A percentile compares a stretch with the other conserved stretches of the same genome.
These are phyloP conservation scores for Pseudomugil tenellus DNA, from an alignment of 2,797 vertebrate species.

Conservation along the genomic window DNA sequence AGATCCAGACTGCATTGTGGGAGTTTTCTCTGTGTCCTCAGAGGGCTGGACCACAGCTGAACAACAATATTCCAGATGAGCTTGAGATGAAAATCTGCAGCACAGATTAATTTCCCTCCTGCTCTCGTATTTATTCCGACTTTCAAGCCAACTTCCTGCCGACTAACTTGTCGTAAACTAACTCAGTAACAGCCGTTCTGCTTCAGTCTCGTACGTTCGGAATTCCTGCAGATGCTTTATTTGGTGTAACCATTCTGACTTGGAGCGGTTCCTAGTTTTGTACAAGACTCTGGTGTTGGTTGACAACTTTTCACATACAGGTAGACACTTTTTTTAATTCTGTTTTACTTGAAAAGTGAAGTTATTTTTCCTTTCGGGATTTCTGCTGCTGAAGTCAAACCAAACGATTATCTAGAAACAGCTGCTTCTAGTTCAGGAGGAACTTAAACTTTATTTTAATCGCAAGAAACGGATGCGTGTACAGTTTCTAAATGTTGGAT, in stretches of 20 bases:
- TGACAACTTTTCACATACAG: conserved; percentile 65
- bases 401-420: conserved; percentile 41
- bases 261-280: conserved; percentile 48
- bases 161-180: conserved; percentile 13
- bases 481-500: conserved; percentile 72
- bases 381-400: conserved; percentile 49
- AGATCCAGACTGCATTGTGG: too few species aligned
- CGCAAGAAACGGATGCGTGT: conserved; percentile 45
- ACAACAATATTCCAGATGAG: background rate
- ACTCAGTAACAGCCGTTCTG: background rate
- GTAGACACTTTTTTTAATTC: conserved; percentile 55
- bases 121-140: background rate
- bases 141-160: background rate
- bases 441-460: conserved; percentile 29
- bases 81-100: background rate
- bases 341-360: conserved; percentile 75
- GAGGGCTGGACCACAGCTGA: too few species aligned
- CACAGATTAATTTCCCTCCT: background rate
- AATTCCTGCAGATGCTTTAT: conserved; percentile 44
- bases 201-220: conserved; percentile 37
- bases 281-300: conserved; percentile 48
- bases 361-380: conserved; percentile 43
- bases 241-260: conserved; percentile 47
- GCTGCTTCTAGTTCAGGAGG: conserved; percentile 12
- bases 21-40: too few species aligned